A percentile compares a stretch with the other conserved stretches of the same genome.
These are phyloP conservation scores for Ictidomys tridecemlineatus DNA, from an alignment of 2,113 vertebrate genomes.

Conservation along the genomic window DNA sequence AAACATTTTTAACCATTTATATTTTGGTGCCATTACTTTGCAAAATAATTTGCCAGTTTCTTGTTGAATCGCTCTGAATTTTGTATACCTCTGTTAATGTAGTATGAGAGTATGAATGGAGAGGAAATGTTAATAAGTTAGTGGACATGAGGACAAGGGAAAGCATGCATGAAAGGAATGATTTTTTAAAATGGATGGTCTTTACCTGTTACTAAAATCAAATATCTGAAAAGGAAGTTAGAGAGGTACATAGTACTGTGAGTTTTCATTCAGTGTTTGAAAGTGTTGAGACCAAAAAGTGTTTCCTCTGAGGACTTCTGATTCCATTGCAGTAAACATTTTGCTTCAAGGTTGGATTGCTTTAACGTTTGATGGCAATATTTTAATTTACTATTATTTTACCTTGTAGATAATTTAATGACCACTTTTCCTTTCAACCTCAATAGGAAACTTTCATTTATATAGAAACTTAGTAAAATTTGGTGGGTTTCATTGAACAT, in stretches of 20 bases:
- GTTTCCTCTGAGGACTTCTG: neutral
- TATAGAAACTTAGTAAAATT: slow-evolving; percentile 45
- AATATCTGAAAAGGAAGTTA: neutral
- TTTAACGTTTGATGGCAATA: slow-evolving; percentile 28
- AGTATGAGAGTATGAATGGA: neutral
- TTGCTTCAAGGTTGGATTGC: neutral
- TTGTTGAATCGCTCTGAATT: neutral
- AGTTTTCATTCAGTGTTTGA: neutral
- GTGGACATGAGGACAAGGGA: neutral
- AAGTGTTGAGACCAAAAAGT: neutral
- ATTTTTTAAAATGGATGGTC: neutral
- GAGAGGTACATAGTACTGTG: neutral
- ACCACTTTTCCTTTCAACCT: slow-evolving; percentile 19
- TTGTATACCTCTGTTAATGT: neutral
- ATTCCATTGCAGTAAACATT: slow-evolving; percentile 17
- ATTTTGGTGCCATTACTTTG: neutral
- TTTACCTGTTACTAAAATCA: slow-evolving; percentile 28
- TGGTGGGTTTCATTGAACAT: slow-evolving; percentile 34
- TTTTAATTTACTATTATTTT: slow-evolving; percentile 48
- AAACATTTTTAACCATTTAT: neutral
- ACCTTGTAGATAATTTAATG: slow-evolving; percentile 39
- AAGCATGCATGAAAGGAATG: neutral
- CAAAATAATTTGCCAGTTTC: neutral
- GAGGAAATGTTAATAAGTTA: neutral
- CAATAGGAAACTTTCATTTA: slow-evolving; percentile 31